Evolutionary conservation across 2,797 vertebrate species (phyloP).

Genomic region (Hemibagrus guttatus): DNA sequence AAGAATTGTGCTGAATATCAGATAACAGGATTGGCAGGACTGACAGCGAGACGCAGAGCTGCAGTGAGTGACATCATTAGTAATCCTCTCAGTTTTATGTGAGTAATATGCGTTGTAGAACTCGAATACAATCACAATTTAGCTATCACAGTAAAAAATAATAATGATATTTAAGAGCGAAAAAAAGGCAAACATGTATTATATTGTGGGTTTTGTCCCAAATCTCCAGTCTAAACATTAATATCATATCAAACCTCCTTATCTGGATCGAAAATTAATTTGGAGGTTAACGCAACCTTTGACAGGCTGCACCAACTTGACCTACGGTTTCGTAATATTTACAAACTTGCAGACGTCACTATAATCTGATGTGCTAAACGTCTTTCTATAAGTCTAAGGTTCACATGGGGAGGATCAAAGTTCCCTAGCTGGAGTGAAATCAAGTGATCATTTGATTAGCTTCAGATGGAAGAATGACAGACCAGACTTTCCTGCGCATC

Average conservation of each 20-base stretch:
- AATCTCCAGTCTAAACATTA: neutral
- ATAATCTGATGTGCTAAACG: neutral
- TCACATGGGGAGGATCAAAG: neutral
- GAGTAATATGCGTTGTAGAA: neutral
- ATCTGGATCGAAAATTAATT: neutral
- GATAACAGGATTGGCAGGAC: slow-evolving; percentile 5
- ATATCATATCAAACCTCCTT: neutral
- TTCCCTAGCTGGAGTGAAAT: neutral
- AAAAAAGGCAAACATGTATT: neutral
- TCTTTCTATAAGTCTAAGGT: slow-evolving; percentile 3
- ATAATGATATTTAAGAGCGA: neutral
- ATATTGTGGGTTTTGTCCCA: neutral
- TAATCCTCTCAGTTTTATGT: neutral
- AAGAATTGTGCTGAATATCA: neutral
- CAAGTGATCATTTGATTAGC: neutral
- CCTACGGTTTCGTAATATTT: slow-evolving; percentile 7
- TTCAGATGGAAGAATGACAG: neutral
- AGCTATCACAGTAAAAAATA: neutral
- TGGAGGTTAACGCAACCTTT: neutral
- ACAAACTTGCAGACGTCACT: slow-evolving; percentile 5
- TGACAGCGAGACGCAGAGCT: neutral
- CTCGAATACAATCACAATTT: neutral
- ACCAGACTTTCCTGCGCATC: neutral
- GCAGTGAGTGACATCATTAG: neutral
- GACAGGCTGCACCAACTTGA: neutral